Evolutionary conservation across 2,888 invertebrate genomes (phyloP), one percentile per base, ranked within the genome.

Genomic region (Caenorhabditis sp.): DNA sequence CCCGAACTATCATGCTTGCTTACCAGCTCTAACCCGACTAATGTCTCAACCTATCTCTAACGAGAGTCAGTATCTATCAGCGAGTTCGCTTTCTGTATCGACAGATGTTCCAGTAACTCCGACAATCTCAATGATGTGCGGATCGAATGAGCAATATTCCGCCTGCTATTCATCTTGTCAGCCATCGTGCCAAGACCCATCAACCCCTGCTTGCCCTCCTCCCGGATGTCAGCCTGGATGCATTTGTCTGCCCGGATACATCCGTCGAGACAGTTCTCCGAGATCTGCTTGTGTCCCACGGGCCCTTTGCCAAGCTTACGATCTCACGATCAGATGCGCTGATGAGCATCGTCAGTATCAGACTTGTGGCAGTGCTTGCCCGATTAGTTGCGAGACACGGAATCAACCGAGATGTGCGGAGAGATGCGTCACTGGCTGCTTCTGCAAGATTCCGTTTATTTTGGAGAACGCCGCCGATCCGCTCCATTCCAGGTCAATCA

Each of bases 341-440:
- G 86, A 86, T 71, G 80, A 83, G 2, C 61, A 83, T 11, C 64
- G 87, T 28, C 84, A 85, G 35, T 88, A 88, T 72, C 85, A 85
- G 26, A 83, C 84, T 11, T 88, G 88, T 40, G 88, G 88, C 22
- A 86, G 86, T 28, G 83, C 86, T 8, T 88, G 88, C 61, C 88
- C 88, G 2, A 85, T 88, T 22, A 84, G 84, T 55, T 88, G 88
- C 53, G 83, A 82, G 6, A 84, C 76, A 9, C 47, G 88, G 26
- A 85, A 84, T 44, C 72, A 68, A 20, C 88, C 86, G 44, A 83
- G 87, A 51, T 85, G 85, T 51, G 64, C 61, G 40, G 87, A 87
- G 58, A 62, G 81, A 53, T 87, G 87, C 67, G 86, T 87, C 0
- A 79, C 83, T 24, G 88, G 88, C 15, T 88, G 88, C 62, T 88